Percentiles rank a stretch among this genome's conserved stretches.
Conservation (phyloP, 2,797 vertebrate genomes). For the Menidia menidia region DNA sequence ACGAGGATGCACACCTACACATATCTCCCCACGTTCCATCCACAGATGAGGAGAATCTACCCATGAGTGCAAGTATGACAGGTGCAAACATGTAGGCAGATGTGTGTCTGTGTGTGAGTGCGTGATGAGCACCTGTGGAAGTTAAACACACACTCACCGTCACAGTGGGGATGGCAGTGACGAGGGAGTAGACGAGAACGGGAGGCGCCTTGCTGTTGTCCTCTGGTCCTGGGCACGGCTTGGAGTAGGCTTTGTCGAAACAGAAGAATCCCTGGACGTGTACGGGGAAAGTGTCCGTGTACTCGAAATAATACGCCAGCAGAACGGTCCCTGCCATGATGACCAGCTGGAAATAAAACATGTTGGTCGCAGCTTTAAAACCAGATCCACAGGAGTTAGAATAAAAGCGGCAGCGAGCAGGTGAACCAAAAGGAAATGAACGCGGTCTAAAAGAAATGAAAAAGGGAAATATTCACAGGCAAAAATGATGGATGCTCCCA, state of each 20-base stretch:
- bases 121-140: conserved; percentile 57
- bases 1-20: conserved; percentile 77
- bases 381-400: conserved; percentile 52
- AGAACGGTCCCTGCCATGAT: conserved; percentile 91
- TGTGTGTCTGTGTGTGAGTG: conserved; percentile 21
- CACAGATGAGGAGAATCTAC: conserved; percentile 39
- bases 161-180: conserved; percentile 90
- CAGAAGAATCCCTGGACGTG: conserved; percentile 95
- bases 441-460: conserved; percentile 9
- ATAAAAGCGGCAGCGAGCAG: conserved; percentile 30
- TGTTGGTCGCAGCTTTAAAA: conserved; percentile 73
- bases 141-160: conserved; percentile 83
- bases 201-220: conserved; percentile 90
- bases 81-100: conserved; percentile 8
- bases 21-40: conserved; percentile 47
- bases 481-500: conserved; percentile 70
- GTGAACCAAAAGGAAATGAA: conserved; percentile 10
- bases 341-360: conserved; percentile 89
- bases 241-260: conserved; percentile 89
- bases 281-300: conserved; percentile 93
- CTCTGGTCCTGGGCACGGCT: conserved; percentile 91
- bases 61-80: neutral
- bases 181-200: conserved; percentile 90
- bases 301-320: conserved; percentile 94
- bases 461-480: conserved; percentile 46